phyloP scores from a whole-genome alignment of 1,140 invertebrate species.

The Drosophila insularis region DNA sequence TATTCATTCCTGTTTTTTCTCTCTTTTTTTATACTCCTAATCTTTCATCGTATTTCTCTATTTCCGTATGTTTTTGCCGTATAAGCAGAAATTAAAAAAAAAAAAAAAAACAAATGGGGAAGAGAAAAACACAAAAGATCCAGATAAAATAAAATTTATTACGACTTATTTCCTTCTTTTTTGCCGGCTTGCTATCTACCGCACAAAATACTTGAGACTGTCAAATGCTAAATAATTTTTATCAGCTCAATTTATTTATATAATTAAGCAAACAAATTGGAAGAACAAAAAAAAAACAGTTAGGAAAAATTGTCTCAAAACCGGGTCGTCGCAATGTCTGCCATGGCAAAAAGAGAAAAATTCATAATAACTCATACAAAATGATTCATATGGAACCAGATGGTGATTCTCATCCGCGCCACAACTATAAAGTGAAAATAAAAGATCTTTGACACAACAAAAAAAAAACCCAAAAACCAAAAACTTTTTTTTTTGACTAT shows the following conservation, averaged over 20 bases:
- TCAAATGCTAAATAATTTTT: slow-evolving; percentile 47
- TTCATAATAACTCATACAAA: slow-evolving; percentile 51
- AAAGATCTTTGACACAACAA: slow-evolving; percentile 41
- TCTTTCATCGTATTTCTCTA: slow-evolving; percentile 10
- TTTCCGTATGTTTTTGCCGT: slow-evolving; percentile 18
- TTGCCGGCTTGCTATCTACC: slow-evolving; percentile 6
- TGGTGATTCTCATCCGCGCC: slow-evolving; percentile 52
- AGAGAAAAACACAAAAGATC: slow-evolving; percentile 10
- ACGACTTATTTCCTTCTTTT: slow-evolving; percentile 5
- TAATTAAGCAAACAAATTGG: slow-evolving; percentile 25
- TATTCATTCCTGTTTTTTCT: background rate
- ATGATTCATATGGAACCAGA: slow-evolving; percentile 73
- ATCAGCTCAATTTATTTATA: slow-evolving; percentile 60
- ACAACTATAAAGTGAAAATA: slow-evolving; percentile 9
- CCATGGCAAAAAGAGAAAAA: slow-evolving; percentile 40
- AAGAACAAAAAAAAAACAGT: slow-evolving; percentile 25
- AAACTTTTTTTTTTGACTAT: slow-evolving; percentile 62
- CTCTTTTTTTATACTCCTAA: slow-evolving; percentile 3
- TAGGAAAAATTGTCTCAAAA: slow-evolving; percentile 36
- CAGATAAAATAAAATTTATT: slow-evolving; percentile 18
- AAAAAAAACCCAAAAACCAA: background rate
- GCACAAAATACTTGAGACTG: slow-evolving; percentile 21
- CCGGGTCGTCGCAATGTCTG: slow-evolving; percentile 69
- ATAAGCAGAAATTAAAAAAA: slow-evolving; percentile 15
- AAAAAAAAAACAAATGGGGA: background rate